Evolutionary conservation across 2,888 invertebrate species (phyloP).

Genomic region (Eilema depressum): DNA sequence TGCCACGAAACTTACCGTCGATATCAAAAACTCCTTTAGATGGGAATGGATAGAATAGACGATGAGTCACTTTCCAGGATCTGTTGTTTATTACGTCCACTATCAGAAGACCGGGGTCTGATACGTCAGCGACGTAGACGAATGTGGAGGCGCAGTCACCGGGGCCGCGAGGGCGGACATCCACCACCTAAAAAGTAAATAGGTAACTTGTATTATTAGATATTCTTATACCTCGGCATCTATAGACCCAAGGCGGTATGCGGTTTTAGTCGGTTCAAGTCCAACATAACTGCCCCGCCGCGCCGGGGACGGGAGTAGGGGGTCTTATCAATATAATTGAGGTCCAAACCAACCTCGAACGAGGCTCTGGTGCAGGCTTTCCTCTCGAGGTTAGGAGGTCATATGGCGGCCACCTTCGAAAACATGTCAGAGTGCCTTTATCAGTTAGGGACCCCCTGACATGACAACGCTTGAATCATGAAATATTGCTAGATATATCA

Average conservation of each 20-base stretch:
- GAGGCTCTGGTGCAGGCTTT: too few species aligned
- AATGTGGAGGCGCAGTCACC: slow-evolving; percentile 87
- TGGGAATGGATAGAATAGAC: slow-evolving; percentile 90
- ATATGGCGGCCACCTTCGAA: too few species aligned
- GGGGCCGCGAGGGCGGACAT: slow-evolving; percentile 79
- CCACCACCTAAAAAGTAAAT: slow-evolving; percentile 79
- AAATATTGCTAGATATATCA: too few species aligned
- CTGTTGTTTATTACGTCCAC: slow-evolving; percentile 85
- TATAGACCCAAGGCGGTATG: not conserved
- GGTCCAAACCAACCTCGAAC: too few species aligned
- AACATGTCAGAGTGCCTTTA: too few species aligned
- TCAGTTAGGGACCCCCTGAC: too few species aligned
- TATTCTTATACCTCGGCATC: not conserved
- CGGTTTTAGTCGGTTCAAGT: too few species aligned
- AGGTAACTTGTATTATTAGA: not conserved
- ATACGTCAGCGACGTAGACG: slow-evolving; percentile 90
- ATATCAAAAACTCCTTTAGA: slow-evolving; percentile 88
- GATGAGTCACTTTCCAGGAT: slow-evolving; percentile 89
- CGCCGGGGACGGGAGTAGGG: too few species aligned
- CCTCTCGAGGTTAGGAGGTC: too few species aligned
- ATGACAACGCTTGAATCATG: too few species aligned
- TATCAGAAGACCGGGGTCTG: slow-evolving; percentile 88
- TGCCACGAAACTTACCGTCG: slow-evolving; percentile 78
- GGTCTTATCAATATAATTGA: too few species aligned
- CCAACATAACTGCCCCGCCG: too few species aligned